phyloP scores from a whole-genome alignment of 2,797 vertebrate genomes.

The Sphenodon punctatus region DNA sequence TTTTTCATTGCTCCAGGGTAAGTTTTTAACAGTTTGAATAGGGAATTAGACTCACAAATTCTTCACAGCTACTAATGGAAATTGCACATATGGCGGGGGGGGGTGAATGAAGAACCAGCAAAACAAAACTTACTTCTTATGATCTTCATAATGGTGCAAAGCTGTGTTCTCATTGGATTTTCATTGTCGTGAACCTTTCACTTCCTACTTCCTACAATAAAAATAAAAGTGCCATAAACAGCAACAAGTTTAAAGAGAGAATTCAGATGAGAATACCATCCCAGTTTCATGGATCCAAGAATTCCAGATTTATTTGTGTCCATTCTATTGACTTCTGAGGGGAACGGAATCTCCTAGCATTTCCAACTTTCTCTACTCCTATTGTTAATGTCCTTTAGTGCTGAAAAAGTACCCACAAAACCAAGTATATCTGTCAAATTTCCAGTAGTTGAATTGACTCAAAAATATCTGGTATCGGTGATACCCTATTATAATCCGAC shows the following conservation, averaged over 20 bases:
- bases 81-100: conserved; percentile 43
- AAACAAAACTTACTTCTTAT: conserved; percentile 15
- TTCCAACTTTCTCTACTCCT: background rate
- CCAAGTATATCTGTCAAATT: too few species aligned
- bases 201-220: background rate
- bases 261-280: background rate
- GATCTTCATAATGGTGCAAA: background rate
- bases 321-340: background rate
- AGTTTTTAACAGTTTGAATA: conserved; percentile 54
- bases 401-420: too few species aligned
- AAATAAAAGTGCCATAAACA: background rate
- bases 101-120: conserved; percentile 31
- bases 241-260: background rate
- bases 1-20: conserved; percentile 64
- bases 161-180: too few species aligned
- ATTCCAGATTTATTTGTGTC: background rate
- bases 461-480: too few species aligned
- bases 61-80: conserved; percentile 61
- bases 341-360: background rate
- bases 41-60: conserved; percentile 67
- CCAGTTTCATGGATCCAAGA: background rate
- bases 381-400: background rate
- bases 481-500: too few species aligned
- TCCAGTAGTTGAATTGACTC: too few species aligned
- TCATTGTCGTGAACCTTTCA: background rate